Evolutionary conservation across 2,797 vertebrate species (phyloP), one percentile per base, ranked within the genome.

Genomic region (Alosa sapidissima): DNA sequence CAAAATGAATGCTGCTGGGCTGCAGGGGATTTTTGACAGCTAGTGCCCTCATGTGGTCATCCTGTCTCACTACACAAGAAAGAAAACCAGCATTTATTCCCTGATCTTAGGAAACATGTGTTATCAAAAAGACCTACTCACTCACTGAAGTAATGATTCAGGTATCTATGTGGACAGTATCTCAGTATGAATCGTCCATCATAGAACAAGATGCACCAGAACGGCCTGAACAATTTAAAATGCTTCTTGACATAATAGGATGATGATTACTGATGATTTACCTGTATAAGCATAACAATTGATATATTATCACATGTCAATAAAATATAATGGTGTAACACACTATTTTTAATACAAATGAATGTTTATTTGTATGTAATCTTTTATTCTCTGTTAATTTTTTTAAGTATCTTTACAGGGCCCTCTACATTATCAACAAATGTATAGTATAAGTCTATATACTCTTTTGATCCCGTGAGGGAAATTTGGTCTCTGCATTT

Each of bases 31-130:
- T 47, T 78, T 78, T 47, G 41, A 78, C 16, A 47, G 7, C 72
- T 78, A 78, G 72, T 47, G 41, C 72, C 72, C 72, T 45, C 72
- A 47, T 45, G 72, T 78, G 72, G 72, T 78, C 36, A 78, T 7
- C 14, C 41, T 16, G 0, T 41, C 36, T 47, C 41, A 78, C 41
- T 78, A 47, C 72, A 78, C 1, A 21, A 45, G 60, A 62, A 11
- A 28, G 21, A 62, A 62, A 28, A 58, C 6, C 49, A 2, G 21
- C 58, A 78, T 21, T 3, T 16, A 45, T 55, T 4, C 21, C 16
- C 54, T 55, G 16, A 5, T 55, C 72, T 5, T 11, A 75, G 68
- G 33, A 28, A 75, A 47, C 54, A 11, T 4, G 5, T 51, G 49
- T 51, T 51, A 2, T 51, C 49, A 19, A 16, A 19, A 2, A 28